Evolutionary conservation across 1,140 invertebrate species (phyloP), one percentile per base, ranked within the genome.

Genomic region (Lepidostoma basale): DNA sequence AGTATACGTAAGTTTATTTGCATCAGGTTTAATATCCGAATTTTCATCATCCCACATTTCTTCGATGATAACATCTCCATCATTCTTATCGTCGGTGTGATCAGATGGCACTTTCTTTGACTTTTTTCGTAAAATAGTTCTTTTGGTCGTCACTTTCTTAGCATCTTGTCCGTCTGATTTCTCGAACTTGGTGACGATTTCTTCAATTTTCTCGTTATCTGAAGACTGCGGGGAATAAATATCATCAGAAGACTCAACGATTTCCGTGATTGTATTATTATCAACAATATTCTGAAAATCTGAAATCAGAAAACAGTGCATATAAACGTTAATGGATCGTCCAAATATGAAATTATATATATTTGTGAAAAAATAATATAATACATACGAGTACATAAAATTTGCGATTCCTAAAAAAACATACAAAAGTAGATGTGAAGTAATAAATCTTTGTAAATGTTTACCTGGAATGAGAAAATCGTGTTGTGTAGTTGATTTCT

Each of bases 111-210:
- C 18, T 42, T 42, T 30, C 54, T 63, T 80, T 75, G 22, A 77
- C 76, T 68, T 84, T 72, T 82, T 84, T 73, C 79, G 77, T 62
- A 85, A 72, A 56, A 83, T 83, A 3, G 84, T 86, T 70, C 84
- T 69, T 75, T 85, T 85, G 47, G 83, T 85, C 75, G 81, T 80
- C 22, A 83, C 77, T 76, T 82, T 80, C 69, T 77, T 81, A 9
- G 80, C 80, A 77, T 84, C 81, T n/a, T 73, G 72, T 28, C 77
- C 74, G 54, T 78, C 83, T 25, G 75, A 71, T 73, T 78, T 76
- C 72, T 82, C 77, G 69, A 86, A 86, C 77, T 82, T 85, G 16
- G 84, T 85, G 26, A 85, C 75, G 25, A 85, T 85, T 79, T 85
- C 84, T 76, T 85, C 80, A 65, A 79, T 81, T 80, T 85, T 84